Evolutionary conservation across 2,113 vertebrate genomes (phyloP).

Genomic region (Damaliscus lunatus): DNA sequence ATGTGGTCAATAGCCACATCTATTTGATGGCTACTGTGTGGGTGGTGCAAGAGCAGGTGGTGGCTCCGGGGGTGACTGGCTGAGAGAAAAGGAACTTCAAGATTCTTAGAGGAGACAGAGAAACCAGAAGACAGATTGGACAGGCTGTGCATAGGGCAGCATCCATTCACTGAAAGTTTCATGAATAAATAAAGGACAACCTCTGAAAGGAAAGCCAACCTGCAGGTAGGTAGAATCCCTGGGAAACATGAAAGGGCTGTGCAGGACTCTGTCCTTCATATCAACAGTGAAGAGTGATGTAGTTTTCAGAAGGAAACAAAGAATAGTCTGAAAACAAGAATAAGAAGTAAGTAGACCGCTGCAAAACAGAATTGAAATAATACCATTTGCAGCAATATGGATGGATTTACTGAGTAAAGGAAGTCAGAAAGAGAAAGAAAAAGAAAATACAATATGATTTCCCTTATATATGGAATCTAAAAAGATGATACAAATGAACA

Average conservation of each 20-base stretch:
- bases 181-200: not conserved
- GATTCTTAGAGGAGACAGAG: not conserved
- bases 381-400: not conserved
- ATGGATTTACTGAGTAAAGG: not conserved
- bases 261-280: not conserved
- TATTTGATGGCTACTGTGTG: not conserved
- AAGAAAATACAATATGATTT: not conserved
- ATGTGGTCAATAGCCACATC: not conserved
- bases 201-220: not conserved
- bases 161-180: not conserved
- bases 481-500: not conserved
- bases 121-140: not conserved
- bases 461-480: not conserved
- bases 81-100: not conserved
- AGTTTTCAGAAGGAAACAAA: not conserved
- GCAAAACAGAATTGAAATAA: not conserved
- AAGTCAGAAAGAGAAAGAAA: not conserved
- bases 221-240: not conserved
- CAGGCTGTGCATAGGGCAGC: not conserved
- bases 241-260: not conserved
- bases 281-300: not conserved
- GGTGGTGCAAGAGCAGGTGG: not conserved
- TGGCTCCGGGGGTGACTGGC: not conserved
- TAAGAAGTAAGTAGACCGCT: not conserved
- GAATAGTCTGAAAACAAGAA: not conserved